Conservation (phyloP, 2,797 vertebrate genomes). For the Streptopelia turtur region DNA sequence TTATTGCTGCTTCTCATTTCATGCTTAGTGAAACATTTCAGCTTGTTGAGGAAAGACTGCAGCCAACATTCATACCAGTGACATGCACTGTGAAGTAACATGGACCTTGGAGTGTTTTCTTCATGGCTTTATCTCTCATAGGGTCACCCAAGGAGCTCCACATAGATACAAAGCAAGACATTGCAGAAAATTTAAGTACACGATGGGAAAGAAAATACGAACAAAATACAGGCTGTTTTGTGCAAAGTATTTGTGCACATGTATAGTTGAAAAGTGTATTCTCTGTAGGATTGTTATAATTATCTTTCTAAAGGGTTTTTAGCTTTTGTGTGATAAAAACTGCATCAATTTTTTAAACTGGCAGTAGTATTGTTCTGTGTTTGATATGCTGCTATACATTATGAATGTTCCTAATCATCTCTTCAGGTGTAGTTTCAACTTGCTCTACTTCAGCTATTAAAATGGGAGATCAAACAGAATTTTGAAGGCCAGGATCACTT, state of each 20-base stretch:
- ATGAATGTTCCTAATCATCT: not conserved
- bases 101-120: not conserved
- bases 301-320: not conserved
- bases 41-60: not conserved
- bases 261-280: not conserved
- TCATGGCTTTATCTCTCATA: rapidly evolving
- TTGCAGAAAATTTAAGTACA: not conserved
- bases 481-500: not conserved
- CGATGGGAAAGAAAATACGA: not conserved
- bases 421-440: not conserved
- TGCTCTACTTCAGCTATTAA: not conserved
- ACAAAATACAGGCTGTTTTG: not conserved
- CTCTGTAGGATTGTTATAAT: not conserved
- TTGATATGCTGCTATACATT: not conserved
- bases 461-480: not conserved
- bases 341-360: not conserved
- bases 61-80: not conserved
- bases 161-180: not conserved
- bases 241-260: not conserved
- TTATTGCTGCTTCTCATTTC: not conserved
- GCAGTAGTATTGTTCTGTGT: not conserved
- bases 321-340: not conserved
- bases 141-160: not conserved
- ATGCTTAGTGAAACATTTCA: not conserved
- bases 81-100: not conserved